phyloP scores from a whole-genome alignment of 2,113 vertebrate genomes.

The Pituophis catenifer region DNA sequence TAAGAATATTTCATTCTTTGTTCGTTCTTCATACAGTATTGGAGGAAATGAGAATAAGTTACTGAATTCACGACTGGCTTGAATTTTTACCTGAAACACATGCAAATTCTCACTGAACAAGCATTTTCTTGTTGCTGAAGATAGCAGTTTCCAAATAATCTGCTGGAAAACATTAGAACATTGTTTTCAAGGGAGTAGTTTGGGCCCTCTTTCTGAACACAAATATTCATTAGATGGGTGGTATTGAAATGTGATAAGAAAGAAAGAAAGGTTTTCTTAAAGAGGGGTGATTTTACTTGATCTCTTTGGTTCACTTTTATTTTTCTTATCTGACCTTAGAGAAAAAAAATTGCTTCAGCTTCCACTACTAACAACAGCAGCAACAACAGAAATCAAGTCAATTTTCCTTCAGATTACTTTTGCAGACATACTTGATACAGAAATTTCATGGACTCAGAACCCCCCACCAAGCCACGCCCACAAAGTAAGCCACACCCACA shows the following conservation, averaged over 20 bases:
- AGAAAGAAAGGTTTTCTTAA: background rate
- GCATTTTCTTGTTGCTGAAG: constrained; percentile 51
- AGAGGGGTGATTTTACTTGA: constrained; percentile 14
- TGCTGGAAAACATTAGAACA: constrained; percentile 56
- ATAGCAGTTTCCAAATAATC: constrained; percentile 54
- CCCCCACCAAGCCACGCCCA: background rate
- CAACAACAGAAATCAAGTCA: constrained; percentile 9
- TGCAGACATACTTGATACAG: background rate
- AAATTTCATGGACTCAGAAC: background rate
- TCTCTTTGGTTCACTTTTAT: too few species aligned
- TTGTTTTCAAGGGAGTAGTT: constrained; percentile 42
- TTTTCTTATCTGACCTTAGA: background rate
- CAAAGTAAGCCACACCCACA: too few species aligned
- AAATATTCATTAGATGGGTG: background rate
- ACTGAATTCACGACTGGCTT: constrained; percentile 56
- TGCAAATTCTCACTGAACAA: constrained; percentile 39
- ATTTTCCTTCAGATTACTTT: background rate
- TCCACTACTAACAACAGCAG: constrained; percentile 1
- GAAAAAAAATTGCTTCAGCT: background rate
- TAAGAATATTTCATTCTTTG: background rate
- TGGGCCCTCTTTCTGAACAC: background rate
- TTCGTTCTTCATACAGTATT: constrained; percentile 17
- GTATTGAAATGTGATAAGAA: too few species aligned
- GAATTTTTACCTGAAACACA: constrained; percentile 63
- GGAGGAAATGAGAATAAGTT: constrained; percentile 61